These are phyloP conservation scores for Elmis aenea DNA, from an alignment of 2,888 invertebrate species.

Conservation along the genomic window DNA sequence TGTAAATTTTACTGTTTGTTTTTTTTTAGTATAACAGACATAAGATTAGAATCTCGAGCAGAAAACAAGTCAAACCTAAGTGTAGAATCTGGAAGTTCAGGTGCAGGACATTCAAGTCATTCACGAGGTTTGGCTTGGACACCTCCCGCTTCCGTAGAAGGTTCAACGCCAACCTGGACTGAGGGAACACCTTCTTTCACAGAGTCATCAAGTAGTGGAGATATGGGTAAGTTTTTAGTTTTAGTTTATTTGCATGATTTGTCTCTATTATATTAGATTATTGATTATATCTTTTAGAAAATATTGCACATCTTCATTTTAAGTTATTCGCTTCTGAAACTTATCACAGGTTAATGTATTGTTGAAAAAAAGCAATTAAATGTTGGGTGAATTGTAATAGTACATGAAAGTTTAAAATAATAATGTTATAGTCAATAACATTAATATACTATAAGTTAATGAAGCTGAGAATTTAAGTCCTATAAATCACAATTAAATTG, in stretches of 20 bases:
- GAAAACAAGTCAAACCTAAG: slow-evolving; percentile 58
- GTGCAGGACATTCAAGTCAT: slow-evolving; percentile 47
- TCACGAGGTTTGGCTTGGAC: slow-evolving; percentile 67
- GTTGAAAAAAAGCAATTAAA: no score
- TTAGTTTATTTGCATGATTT: slow-evolving; percentile 11
- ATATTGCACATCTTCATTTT: neutral
- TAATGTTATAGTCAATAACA: no score
- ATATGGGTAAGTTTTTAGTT: slow-evolving; percentile 62
- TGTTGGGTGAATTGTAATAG: no score
- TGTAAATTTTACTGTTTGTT: neutral
- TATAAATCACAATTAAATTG: no score
- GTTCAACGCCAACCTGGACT: slow-evolving; percentile 96
- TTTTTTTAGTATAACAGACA: slow-evolving; percentile 61
- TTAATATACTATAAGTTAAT: no score
- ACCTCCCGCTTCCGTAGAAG: slow-evolving; percentile 79
- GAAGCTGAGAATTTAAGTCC: no score
- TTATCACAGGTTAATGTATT: no score
- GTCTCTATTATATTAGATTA: slow-evolving; percentile 35
- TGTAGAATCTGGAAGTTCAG: slow-evolving; percentile 56
- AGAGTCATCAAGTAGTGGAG: slow-evolving; percentile 90
- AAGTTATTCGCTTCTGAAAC: no score
- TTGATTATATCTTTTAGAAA: slow-evolving; percentile 31
- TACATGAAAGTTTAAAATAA: no score
- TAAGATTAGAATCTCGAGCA: slow-evolving; percentile 61
- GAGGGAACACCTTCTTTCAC: slow-evolving; percentile 98